Evolutionary conservation across 2,797 vertebrate species (phyloP), one percentile per base, ranked within the genome.

Genomic region (Hafferia zeledoni): DNA sequence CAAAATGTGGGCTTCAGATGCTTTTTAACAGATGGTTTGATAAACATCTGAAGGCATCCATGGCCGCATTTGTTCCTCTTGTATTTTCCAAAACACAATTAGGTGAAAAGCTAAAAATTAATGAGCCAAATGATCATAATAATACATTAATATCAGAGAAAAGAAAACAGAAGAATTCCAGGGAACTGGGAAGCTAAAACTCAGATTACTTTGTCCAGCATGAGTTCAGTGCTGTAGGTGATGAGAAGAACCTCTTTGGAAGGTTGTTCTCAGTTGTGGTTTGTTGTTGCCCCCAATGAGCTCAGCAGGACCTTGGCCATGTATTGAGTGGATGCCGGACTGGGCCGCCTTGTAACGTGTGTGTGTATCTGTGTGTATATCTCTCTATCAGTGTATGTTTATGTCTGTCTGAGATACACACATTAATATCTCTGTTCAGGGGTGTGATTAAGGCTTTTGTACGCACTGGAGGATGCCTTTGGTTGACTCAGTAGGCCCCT

Each of bases 141-240:
- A 43, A 69, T 33, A 9, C 5, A 18, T 68, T 60, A 7, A 41
- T n/a, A 70, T n/a, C 56, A 84, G 59, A 79, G 57, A 47, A 87
- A 87, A 91, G 91, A 72, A 95, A 91, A 86, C 74, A 67, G 84
- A 83, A 86, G 67, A 35, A 74, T 89, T 94, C 72, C 35, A 57
- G 82, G 87, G 82, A 89, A 65, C 31, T 12, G 74, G 74, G 82
- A 83, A 82, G 74, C 90, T 91, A 41, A 87, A 94, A 63, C 83
- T 96, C 95, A 96, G 96, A 96, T 97, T 96, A 96, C 95, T 90
- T 94, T 94, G 95, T 95, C 95, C 95, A 96, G 95, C 96, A 97
- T 97, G 96, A 97, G 95, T 91, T 95, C 47, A 67, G 71, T 41
- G 50, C 64, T 83, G 44, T 17, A 84, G 86, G 49, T 18, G 5